Conservation (phyloP, 1,140 invertebrate species). For the Bombus waltoni region DNA sequence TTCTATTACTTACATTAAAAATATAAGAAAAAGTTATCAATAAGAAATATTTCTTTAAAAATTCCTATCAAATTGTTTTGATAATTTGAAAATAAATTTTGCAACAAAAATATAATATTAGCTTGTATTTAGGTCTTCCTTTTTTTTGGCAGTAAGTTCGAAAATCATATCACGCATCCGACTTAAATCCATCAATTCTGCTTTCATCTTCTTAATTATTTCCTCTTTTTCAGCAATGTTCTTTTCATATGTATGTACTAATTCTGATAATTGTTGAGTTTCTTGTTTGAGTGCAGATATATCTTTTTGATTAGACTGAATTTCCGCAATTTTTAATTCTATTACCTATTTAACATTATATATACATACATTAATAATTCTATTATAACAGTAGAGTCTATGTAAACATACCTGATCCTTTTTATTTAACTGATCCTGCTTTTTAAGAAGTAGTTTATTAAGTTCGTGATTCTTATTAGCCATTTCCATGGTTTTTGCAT, state of each 20-base stretch:
- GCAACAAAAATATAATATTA: constrained; percentile 37
- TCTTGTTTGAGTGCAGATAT: constrained; percentile 74
- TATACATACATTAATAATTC: constrained; percentile 9
- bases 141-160: constrained; percentile 76
- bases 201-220: constrained; percentile 65
- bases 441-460: constrained; percentile 66
- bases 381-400: constrained; percentile 19
- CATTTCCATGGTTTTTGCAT: constrained; percentile 61
- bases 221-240: constrained; percentile 73
- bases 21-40: constrained; percentile 14
- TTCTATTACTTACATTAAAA: constrained; percentile 25
- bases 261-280: constrained; percentile 68
- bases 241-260: constrained; percentile 67
- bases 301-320: constrained; percentile 62
- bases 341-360: constrained; percentile 63
- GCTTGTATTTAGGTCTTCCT: constrained; percentile 65
- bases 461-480: constrained; percentile 68
- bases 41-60: constrained; percentile 1
- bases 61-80: constrained; percentile 31
- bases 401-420: constrained; percentile 69
- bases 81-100: constrained; percentile 22
- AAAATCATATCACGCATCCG: constrained; percentile 79
- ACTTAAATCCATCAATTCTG: constrained; percentile 72
- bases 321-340: constrained; percentile 69
- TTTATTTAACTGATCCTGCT: constrained; percentile 69